phyloP scores from a whole-genome alignment of 2,888 invertebrate genomes.

The Aelia acuminata region DNA sequence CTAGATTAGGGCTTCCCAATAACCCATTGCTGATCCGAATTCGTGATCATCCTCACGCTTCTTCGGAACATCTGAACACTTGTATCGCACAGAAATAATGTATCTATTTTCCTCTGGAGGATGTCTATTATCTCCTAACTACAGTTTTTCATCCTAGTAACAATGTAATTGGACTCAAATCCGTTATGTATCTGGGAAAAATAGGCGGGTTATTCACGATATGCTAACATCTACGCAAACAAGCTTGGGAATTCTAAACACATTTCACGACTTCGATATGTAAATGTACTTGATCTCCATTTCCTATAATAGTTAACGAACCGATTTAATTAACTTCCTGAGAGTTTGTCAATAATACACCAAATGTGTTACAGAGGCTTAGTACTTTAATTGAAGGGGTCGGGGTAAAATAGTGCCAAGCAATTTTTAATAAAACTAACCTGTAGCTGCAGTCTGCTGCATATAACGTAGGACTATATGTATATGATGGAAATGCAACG shows the following conservation, averaged over 20 bases:
- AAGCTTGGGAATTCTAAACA: neutral
- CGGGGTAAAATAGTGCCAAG: too few species aligned
- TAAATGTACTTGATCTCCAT: neutral
- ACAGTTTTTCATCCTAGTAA: neutral
- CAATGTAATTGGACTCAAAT: neutral
- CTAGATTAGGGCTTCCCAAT: neutral
- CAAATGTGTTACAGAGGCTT: too few species aligned
- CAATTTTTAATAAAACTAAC: too few species aligned
- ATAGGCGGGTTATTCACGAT: neutral
- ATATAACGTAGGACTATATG: too few species aligned
- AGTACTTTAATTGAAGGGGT: too few species aligned
- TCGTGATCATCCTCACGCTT: slow-evolving; percentile 39
- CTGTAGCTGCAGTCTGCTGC: too few species aligned
- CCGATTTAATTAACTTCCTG: neutral
- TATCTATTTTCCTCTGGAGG: slow-evolving; percentile 16
- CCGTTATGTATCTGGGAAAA: neutral
- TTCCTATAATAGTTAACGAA: neutral
- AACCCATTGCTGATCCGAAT: neutral
- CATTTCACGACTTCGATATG: neutral
- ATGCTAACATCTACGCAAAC: neutral
- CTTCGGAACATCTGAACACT: neutral
- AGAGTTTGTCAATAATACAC: too few species aligned
- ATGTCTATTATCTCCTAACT: slow-evolving; percentile 6
- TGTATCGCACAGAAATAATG: neutral
- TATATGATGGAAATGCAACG: too few species aligned